Conservation (phyloP, 2,113 vertebrate genomes). For the Eurypyga helias region DNA sequence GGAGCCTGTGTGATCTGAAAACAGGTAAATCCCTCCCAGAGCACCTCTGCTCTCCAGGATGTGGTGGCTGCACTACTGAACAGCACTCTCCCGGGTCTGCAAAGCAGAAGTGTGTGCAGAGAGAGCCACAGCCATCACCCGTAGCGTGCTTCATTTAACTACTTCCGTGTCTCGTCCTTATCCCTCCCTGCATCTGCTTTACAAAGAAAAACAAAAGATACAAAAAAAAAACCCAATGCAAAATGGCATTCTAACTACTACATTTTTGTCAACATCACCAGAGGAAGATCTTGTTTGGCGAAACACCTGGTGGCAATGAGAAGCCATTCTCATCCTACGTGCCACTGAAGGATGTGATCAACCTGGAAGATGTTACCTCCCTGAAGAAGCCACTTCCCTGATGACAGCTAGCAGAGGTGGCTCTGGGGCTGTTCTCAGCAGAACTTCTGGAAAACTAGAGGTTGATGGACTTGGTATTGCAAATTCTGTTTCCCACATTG, state of each 20-base stretch:
- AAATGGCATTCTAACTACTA: neutral
- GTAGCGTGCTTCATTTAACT: accelerated
- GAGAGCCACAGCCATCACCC: neutral
- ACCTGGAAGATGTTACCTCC: neutral
- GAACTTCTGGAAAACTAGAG: neutral
- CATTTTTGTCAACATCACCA: neutral
- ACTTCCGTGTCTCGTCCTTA: neutral
- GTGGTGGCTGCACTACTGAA: neutral
- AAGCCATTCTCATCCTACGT: neutral
- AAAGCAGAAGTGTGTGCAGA: neutral
- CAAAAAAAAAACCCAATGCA: neutral
- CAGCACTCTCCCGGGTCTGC: neutral
- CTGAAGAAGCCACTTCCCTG: neutral
- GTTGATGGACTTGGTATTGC: neutral
- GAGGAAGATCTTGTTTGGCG: neutral
- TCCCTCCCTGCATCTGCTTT: neutral
- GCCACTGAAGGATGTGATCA: neutral
- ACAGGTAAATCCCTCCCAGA: neutral
- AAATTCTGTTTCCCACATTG: neutral
- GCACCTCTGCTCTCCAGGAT: neutral
- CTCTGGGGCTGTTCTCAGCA: neutral
- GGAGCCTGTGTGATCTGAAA: neutral
- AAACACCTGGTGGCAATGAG: neutral
- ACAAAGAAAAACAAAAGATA: neutral
- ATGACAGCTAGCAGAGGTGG: neutral